Base-by-base conservation (phyloP, 2,113 vertebrate species). In the Cyprinus carpio region DNA sequence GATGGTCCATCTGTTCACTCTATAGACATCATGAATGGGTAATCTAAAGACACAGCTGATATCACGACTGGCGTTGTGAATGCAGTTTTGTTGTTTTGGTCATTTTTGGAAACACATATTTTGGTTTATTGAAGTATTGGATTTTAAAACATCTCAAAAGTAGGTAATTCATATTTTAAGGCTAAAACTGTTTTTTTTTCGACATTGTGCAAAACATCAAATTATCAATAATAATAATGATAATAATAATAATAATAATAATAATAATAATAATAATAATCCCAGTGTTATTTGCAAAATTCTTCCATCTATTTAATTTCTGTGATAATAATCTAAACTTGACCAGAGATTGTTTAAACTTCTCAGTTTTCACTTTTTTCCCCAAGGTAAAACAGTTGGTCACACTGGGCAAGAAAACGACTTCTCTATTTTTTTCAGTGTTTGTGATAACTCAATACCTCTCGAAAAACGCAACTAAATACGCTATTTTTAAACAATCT, bases 1-100 rank as follows among this genome's bases (percentile, higher is more conserved):
- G 98, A 98, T 96, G 96, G 95, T 96, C 97, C 97, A 99, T 98
- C 97, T 98, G 98, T 96, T 97, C 95, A 96, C 95, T 94, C 95
- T 95, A 95, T 96, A 95, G 95, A 97, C 96, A 95, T 95, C 96
- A 97, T 97, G 97, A 96, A 97, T 96, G 96, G 96, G 96, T 95
- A 97, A 95, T 95, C 94, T 96, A 94, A 96, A 96, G 96, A 96
- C 40, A 9, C 96, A 96, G 94, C 94, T 95, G 94, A 95, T 93
- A 92, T 93, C 93, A 91, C 91, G 27, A 72, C 20, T 71, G 93
- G 90, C 89, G 91, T 91, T 90, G 92, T 90, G 85, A 92, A 91
- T 64, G 90, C 89, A 84, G 88, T 93, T 91, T 91, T 93, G 91
- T 91, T 91, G 6, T 87, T 90, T 92, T 91, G 91, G 92, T 92